Percentiles rank a stretch among this genome's conserved stretches.
These are phyloP conservation scores for Myopa tessellatipennis DNA, from an alignment of 2,888 invertebrate species.

Conservation along the genomic window DNA sequence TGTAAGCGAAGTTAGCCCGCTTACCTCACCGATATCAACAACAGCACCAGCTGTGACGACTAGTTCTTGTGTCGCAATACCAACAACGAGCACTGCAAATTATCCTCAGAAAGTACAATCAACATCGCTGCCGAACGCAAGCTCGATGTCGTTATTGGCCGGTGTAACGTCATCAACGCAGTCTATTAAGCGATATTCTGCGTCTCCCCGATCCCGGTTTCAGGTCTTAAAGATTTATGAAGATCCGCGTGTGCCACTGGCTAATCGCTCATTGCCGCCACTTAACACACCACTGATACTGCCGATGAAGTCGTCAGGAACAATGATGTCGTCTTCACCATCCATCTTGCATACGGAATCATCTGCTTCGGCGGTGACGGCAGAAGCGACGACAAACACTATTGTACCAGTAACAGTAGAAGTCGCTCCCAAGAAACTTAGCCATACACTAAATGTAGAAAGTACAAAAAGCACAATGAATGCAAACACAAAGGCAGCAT, in stretches of 20 bases:
- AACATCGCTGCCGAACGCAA: slow-evolving; percentile 58
- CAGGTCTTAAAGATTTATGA: slow-evolving; percentile 65
- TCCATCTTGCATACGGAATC: slow-evolving; percentile 8
- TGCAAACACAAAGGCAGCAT: neutral
- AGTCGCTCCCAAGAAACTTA: slow-evolving; percentile 13
- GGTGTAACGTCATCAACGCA: slow-evolving; percentile 63
- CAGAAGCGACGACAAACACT: neutral
- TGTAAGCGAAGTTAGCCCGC: slow-evolving; percentile 62
- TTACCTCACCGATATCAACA: slow-evolving; percentile 60
- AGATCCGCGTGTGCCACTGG: slow-evolving; percentile 60
- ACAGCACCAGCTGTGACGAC: slow-evolving; percentile 40
- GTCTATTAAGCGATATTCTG: slow-evolving; percentile 61
- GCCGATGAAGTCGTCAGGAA: slow-evolving; percentile 50
- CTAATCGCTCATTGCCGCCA: slow-evolving; percentile 56
- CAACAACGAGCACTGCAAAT: slow-evolving; percentile 49
- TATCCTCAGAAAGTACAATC: slow-evolving; percentile 40
- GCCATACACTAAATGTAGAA: slow-evolving; percentile 33
- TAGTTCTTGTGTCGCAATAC: slow-evolving; percentile 56
- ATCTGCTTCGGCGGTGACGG: neutral
- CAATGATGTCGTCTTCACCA: slow-evolving; percentile 19
- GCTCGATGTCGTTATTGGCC: slow-evolving; percentile 62
- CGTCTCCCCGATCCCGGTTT: slow-evolving; percentile 66
- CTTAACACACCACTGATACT: slow-evolving; percentile 62
- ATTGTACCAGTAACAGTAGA: neutral
- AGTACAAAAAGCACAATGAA: slow-evolving; percentile 30